phyloP scores from a whole-genome alignment of 1,140 invertebrate genomes.

The Drosophila sp. region DNA sequence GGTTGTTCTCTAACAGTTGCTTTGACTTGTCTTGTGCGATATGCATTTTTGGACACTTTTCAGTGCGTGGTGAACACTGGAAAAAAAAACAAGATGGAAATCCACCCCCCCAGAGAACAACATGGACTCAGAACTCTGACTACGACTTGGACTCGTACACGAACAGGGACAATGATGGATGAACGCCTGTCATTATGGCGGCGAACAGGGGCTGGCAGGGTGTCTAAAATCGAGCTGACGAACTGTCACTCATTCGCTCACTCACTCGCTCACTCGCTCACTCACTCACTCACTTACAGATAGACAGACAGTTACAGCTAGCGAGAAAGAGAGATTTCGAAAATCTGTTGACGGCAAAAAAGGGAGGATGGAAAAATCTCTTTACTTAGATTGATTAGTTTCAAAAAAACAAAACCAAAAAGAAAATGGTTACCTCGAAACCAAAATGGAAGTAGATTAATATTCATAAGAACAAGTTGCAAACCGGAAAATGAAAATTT shows the following conservation, averaged over 20 bases:
- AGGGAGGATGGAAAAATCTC: slow-evolving; percentile 30
- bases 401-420: slow-evolving; percentile 34
- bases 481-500: slow-evolving; percentile 74
- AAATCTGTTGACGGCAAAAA: slow-evolving; percentile 34
- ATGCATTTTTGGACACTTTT: slow-evolving; percentile 71
- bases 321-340: slow-evolving; percentile 47
- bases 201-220: slow-evolving; percentile 54
- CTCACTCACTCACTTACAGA: slow-evolving; percentile 16
- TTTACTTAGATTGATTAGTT: slow-evolving; percentile 66
- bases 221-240: slow-evolving; percentile 78
- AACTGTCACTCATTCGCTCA: slow-evolving; percentile 69
- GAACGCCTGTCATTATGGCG: slow-evolving; percentile 72
- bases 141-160: slow-evolving; percentile 37
- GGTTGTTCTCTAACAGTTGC: slow-evolving; percentile 46
- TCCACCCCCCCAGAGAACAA: slow-evolving; percentile 55
- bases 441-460: slow-evolving; percentile 51
- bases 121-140: slow-evolving; percentile 29
- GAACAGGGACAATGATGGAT: slow-evolving; percentile 73
- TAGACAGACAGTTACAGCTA: slow-evolving; percentile 10
- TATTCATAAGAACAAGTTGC: slow-evolving; percentile 65
- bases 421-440: slow-evolving; percentile 14
- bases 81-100: slow-evolving; percentile 11
- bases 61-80: slow-evolving; percentile 40
- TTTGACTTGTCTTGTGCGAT: slow-evolving; percentile 69
- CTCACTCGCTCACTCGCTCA: slow-evolving; percentile 34